Evolutionary conservation across 2,797 vertebrate species (phyloP).

Genomic region (Protosalanx chinensis): DNA sequence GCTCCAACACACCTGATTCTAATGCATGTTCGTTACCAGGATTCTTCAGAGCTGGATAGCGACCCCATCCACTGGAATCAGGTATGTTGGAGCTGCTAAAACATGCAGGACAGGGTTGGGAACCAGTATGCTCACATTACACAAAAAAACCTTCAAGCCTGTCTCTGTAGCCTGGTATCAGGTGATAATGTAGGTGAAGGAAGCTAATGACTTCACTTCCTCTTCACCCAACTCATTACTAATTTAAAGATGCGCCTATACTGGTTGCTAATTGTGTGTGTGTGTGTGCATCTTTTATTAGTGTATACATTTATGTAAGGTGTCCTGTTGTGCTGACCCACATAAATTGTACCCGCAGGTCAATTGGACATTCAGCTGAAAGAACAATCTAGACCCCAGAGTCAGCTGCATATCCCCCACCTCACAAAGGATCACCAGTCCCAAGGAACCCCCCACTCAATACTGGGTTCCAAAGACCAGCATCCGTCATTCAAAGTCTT

Average conservation of each 20-base stretch:
- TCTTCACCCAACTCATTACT: too few relatives aligned
- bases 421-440: slow-evolving; percentile 35
- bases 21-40: too few relatives aligned
- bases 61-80: too few relatives aligned
- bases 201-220: too few relatives aligned
- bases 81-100: too few relatives aligned
- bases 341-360: slow-evolving; percentile 60
- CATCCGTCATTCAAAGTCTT: slow-evolving; percentile 13
- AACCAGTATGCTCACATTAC: background rate
- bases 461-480: slow-evolving; percentile 35
- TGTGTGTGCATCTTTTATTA: too few relatives aligned
- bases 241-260: too few relatives aligned
- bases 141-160: background rate
- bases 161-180: background rate
- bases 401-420: slow-evolving; percentile 26
- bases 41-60: too few relatives aligned
- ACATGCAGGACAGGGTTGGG: too few relatives aligned
- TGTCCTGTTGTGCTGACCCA: slow-evolving; percentile 25
- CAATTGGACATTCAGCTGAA: slow-evolving; percentile 54
- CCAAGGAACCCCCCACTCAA: slow-evolving; percentile 40
- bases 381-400: slow-evolving; percentile 33
- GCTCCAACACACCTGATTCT: too few relatives aligned
- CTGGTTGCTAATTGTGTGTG: too few relatives aligned
- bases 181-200: background rate
- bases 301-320: slow-evolving; percentile 12